A percentile compares a stretch with the other conserved stretches of the same genome.
Conservation (phyloP, 2,113 vertebrate species). For the Dicrurus megarhynchus region DNA sequence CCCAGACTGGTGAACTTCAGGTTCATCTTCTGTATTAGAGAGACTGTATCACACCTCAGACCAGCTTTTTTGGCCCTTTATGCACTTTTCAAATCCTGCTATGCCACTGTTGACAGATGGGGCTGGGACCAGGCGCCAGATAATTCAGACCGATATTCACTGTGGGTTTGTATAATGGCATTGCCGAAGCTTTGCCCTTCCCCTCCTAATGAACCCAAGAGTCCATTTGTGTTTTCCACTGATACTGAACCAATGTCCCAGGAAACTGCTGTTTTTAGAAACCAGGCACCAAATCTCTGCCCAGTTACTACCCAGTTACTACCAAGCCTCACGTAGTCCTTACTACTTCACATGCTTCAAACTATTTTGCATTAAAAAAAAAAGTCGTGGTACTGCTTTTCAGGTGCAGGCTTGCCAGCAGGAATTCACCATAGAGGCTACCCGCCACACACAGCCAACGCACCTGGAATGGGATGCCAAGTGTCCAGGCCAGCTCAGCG, state of each 20-base stretch:
- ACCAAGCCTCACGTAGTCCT: rapidly evolving
- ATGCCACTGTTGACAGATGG: not conserved
- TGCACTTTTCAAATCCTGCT: not conserved
- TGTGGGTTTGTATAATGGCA: not conserved
- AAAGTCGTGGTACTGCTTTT: not conserved
- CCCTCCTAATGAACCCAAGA: not conserved
- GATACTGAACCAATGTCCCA: not conserved
- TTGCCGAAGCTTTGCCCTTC: not conserved
- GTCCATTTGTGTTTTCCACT: not conserved
- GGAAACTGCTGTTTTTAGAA: not conserved
- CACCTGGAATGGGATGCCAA: not conserved
- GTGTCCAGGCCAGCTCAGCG: not conserved
- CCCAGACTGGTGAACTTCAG: not conserved
- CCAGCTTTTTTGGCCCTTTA: not conserved
- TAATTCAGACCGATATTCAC: not conserved
- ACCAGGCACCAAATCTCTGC: not conserved
- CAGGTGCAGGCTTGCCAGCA: not conserved
- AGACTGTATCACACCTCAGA: not conserved
- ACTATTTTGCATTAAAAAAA: not conserved
- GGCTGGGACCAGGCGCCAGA: not conserved
- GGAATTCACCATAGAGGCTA: not conserved
- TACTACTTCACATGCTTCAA: not conserved
- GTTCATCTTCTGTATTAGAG: not conserved
- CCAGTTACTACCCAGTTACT: not conserved
- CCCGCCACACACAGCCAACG: rapidly evolving